phyloP scores from a whole-genome alignment of 2,888 invertebrate genomes.

The Mechanitis messenoides region DNA sequence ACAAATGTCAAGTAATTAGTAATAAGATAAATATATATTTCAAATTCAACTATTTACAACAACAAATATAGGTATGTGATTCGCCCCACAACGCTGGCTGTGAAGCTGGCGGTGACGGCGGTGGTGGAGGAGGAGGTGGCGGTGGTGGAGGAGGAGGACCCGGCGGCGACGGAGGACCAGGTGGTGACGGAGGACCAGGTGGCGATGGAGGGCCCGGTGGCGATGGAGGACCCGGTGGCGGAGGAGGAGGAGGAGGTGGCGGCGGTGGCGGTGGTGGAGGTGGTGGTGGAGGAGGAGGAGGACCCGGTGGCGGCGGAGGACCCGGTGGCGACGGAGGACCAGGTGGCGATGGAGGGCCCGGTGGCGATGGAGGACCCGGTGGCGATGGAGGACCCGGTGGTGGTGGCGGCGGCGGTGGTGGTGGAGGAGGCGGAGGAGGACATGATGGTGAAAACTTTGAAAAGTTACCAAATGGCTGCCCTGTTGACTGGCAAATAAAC shows the following conservation, averaged over 20 bases:
- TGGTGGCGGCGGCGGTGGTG: slow-evolving; percentile 13
- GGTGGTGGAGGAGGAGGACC: background rate
- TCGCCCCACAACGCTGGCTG: no score
- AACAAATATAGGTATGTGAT: no score
- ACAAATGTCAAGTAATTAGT: no score
- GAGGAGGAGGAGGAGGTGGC: background rate
- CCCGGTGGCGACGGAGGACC: slow-evolving; percentile 14
- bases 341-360: background rate
- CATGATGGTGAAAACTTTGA: no score
- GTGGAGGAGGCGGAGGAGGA: slow-evolving; percentile 8
- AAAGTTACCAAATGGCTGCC: no score
- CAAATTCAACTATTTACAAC: no score
- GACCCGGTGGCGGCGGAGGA: slow-evolving; percentile 1
- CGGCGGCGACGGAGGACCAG: background rate
- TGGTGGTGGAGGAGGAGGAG: background rate
- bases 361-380: background rate
- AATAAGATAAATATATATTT: no score
- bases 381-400: slow-evolving; percentile 12
- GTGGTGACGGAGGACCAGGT: background rate
- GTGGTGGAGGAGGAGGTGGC: background rate
- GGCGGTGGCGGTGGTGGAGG: background rate
- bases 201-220: background rate
- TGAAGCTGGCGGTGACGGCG: background rate
- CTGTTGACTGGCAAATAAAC: no score
- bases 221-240: slow-evolving; percentile 11